Evolutionary conservation across 2,888 invertebrate species (phyloP).

Genomic region (Flexamia atlantica): DNA sequence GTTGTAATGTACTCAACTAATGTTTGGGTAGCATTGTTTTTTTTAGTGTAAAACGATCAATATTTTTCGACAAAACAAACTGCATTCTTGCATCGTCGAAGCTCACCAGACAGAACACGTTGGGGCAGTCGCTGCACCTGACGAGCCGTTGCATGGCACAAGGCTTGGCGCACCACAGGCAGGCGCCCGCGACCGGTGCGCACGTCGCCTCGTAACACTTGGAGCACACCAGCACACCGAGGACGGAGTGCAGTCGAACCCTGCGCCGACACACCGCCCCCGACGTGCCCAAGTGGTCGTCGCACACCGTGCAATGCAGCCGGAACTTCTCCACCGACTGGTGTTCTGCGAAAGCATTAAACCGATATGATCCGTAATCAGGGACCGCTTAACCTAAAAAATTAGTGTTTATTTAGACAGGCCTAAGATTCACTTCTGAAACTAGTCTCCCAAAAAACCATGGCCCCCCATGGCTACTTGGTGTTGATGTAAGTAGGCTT

Average conservation of each 20-base stretch:
- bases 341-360: slow-evolving; percentile 43
- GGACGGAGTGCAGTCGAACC: not conserved
- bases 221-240: slow-evolving; percentile 12
- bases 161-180: not conserved
- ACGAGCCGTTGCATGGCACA: not conserved
- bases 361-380: too few relatives aligned
- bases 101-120: not conserved
- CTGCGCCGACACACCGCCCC: not conserved
- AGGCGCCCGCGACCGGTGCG: not conserved
- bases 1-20: too few relatives aligned
- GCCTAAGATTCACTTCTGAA: too few relatives aligned
- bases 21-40: too few relatives aligned
- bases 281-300: slow-evolving; percentile 26
- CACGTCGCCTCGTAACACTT: not conserved
- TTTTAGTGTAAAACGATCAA: too few relatives aligned
- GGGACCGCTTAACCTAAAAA: too few relatives aligned
- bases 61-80: too few relatives aligned
- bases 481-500: too few relatives aligned
- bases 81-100: not conserved
- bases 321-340: slow-evolving; percentile 37
- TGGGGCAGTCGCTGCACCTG: not conserved
- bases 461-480: too few relatives aligned
- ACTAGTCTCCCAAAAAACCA: too few relatives aligned
- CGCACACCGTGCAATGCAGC: slow-evolving; percentile 48
- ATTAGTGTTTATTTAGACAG: too few relatives aligned